These are phyloP conservation scores for Distichodus sexfasciatus DNA, from an alignment of 2,797 vertebrate genomes.

Conservation along the genomic window DNA sequence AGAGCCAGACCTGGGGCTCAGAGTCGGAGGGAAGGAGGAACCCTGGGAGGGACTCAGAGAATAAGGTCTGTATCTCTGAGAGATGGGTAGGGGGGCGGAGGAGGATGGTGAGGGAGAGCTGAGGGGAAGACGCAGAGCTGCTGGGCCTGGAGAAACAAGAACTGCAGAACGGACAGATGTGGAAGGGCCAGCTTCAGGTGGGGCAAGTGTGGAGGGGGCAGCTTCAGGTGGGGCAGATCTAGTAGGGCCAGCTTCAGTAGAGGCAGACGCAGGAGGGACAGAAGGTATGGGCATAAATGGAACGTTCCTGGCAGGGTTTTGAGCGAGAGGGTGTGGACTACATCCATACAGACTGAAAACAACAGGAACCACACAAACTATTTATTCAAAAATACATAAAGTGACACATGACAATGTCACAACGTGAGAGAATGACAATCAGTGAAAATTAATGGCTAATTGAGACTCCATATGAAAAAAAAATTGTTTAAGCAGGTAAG, in stretches of 20 bases:
- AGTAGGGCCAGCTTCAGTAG: conserved; percentile 63
- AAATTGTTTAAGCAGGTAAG: background rate
- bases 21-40: conserved; percentile 64
- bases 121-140: conserved; percentile 57
- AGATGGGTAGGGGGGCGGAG: conserved; percentile 76
- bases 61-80: conserved; percentile 88
- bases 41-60: conserved; percentile 76
- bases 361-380: conserved; percentile 40
- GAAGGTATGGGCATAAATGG: conserved; percentile 70
- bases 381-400: background rate
- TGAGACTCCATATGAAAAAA: no score
- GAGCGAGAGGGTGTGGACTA: conserved; percentile 81
- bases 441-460: no score
- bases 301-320: conserved; percentile 75
- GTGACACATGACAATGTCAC: background rate
- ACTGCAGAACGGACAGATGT: background rate
- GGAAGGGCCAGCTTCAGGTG: background rate
- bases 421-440: no score
- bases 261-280: conserved; percentile 45
- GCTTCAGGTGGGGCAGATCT: conserved; percentile 39
- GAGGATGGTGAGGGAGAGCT: conserved; percentile 68
- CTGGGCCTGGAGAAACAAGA: conserved; percentile 64
- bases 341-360: conserved; percentile 91
- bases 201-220: conserved; percentile 23
- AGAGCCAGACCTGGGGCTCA: conserved; percentile 60